Percentiles rank a stretch among this genome's conserved stretches.
Evolutionary conservation across 2,113 vertebrate species (phyloP).

Genomic region (Crotophaga sulcirostris): DNA sequence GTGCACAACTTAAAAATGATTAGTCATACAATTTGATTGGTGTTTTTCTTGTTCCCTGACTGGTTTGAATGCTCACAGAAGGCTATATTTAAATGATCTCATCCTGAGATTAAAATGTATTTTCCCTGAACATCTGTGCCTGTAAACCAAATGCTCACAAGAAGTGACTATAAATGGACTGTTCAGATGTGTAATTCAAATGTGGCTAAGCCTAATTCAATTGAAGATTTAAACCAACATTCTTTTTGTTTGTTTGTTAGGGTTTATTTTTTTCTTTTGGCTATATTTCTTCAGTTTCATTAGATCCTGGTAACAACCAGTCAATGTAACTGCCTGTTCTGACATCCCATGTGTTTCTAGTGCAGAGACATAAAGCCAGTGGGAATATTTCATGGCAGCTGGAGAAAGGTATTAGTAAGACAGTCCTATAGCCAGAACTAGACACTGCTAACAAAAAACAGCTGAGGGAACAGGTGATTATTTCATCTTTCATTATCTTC

Average conservation of each 20-base stretch:
- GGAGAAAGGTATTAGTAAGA: neutral
- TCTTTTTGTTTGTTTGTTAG: neutral
- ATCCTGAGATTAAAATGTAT: constrained; percentile 55
- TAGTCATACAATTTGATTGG: constrained; percentile 44
- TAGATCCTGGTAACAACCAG: neutral
- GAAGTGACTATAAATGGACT: constrained; percentile 54
- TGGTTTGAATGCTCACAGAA: constrained; percentile 39
- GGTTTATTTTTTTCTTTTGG: neutral
- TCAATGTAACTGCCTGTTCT: neutral
- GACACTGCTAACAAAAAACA: neutral
- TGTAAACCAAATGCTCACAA: constrained; percentile 1
- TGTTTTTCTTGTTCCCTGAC: constrained; percentile 29
- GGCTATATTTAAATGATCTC: constrained; percentile 52
- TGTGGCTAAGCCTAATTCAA: neutral
- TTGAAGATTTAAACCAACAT: neutral
- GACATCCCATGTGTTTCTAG: neutral
- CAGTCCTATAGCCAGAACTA: neutral
- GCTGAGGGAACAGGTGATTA: neutral
- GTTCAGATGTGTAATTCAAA: constrained; percentile 40
- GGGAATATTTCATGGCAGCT: neutral
- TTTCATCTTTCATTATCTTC: neutral
- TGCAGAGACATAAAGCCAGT: neutral
- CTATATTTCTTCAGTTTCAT: neutral
- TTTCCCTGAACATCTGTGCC: constrained; percentile 53
- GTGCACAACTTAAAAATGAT: constrained; percentile 19